Conservation (phyloP, 2,113 vertebrate species). For the Origma solitaria region DNA sequence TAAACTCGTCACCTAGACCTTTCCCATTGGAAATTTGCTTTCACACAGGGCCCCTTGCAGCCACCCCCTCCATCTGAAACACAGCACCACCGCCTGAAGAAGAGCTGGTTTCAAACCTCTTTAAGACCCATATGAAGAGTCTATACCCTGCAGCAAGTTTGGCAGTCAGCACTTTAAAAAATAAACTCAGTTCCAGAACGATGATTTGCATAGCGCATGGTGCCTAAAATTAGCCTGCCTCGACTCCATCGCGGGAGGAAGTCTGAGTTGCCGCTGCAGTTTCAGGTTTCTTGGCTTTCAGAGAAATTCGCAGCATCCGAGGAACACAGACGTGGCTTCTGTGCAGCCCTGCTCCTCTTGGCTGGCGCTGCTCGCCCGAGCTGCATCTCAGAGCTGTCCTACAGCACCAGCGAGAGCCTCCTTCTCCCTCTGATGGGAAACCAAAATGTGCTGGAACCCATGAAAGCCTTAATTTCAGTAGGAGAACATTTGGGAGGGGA, state of each 20-base stretch:
- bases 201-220: conserved; percentile 11
- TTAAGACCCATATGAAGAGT: background rate
- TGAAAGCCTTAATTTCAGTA: background rate
- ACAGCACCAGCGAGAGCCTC: background rate
- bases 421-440: background rate
- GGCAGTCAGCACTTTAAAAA: conserved; percentile 32
- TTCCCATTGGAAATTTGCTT: background rate
- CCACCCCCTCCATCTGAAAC: background rate
- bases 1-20: background rate
- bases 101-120: background rate
- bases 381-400: background rate
- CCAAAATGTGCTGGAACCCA: background rate
- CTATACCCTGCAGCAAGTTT: background rate
- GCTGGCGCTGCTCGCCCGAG: background rate
- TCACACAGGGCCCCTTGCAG: background rate
- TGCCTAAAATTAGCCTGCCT: conserved; percentile 50
- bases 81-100: background rate
- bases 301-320: background rate
- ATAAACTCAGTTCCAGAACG: background rate
- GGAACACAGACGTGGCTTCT: background rate
- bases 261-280: background rate
- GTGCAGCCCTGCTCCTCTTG: background rate
- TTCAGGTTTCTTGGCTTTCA: conserved; percentile 36
- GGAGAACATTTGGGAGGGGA: background rate
- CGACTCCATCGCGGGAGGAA: background rate